Percentiles rank a stretch among this genome's conserved stretches.
phyloP scores from a whole-genome alignment of 2,113 vertebrate genomes.

The Narcine bancroftii region DNA sequence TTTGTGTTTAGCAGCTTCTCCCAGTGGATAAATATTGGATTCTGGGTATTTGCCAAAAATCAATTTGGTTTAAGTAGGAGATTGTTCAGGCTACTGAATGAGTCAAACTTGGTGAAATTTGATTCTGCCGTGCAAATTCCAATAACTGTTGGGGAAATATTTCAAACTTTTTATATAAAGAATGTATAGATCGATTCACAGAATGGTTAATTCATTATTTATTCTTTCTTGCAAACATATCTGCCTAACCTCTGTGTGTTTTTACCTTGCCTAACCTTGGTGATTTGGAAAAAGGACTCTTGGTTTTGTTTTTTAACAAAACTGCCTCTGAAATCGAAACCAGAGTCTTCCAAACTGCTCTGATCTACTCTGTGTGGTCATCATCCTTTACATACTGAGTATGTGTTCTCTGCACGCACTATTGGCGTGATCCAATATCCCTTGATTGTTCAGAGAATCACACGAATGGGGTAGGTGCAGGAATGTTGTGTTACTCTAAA shows the following conservation, averaged over 20 bases:
- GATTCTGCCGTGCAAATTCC: not conserved
- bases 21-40: conserved; percentile 4
- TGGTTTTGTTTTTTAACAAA: not conserved
- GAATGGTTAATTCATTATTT: not conserved
- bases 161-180: not conserved
- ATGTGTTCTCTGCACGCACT: not conserved
- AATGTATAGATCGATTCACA: not conserved
- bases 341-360: not conserved
- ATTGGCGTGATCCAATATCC: no score
- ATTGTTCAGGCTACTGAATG: not conserved
- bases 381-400: no score
- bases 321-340: not conserved
- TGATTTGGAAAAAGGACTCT: not conserved
- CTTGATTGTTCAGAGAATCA: no score
- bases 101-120: not conserved
- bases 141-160: not conserved
- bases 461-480: no score
- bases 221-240: not conserved
- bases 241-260: not conserved
- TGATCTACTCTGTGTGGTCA: not conserved
- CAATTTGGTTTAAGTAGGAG: not conserved
- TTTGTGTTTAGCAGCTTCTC: not conserved
- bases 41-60: not conserved
- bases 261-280: not conserved
- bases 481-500: no score